Base-by-base conservation (phyloP, 2,797 vertebrate species). In the Spea hammondii region DNA sequence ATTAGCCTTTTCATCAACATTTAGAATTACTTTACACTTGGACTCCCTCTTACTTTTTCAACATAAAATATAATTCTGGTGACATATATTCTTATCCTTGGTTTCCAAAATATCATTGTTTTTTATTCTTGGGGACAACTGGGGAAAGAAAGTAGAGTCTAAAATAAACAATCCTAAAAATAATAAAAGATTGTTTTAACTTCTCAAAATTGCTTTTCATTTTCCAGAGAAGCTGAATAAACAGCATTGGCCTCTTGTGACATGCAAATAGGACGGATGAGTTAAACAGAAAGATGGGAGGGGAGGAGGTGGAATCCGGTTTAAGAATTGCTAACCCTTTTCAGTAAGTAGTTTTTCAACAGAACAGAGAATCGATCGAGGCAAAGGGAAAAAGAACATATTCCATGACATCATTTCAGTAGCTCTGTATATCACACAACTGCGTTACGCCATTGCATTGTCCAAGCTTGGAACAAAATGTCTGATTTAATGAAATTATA, bases 191-290 rank as follows among this genome's bases (percentile, higher is more conserved):
- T 89, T 88, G 89, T 93, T 93, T 94, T 90, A 93, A 93, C 89
- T 91, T 93, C 88, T 89, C 91, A 89, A 89, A 89, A 89, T 91
- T 92, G 88, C 91, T 89, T 94, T 90, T 87, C 82, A 44, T 86
- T 93, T 89, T 89, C 90, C 90, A 93, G 91, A 91, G 93, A 94
- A 94, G 94, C 94, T 93, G 94, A 92, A 92, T 91, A 94, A 95
- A 94, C 92, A 94, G 87, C 89, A 68, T 83, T 85, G 85, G 89
- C 91, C 88, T 91, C 89, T 90, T 87, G 90, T 88, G 80, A 91
- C 78, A 77, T 74, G 7, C 73, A 83, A 78, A 85, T 86, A 83
- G 79, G 79, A 84, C 79, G 82, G 82, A 84, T 82, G 77, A 79
- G 76, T 48, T 76, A 84, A 83, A 86, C 83, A 80, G 85, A 57